Percentiles rank a stretch among this genome's conserved stretches.
Conservation (phyloP, 2,113 vertebrate genomes). For the Gnathonemus longibarbis region DNA sequence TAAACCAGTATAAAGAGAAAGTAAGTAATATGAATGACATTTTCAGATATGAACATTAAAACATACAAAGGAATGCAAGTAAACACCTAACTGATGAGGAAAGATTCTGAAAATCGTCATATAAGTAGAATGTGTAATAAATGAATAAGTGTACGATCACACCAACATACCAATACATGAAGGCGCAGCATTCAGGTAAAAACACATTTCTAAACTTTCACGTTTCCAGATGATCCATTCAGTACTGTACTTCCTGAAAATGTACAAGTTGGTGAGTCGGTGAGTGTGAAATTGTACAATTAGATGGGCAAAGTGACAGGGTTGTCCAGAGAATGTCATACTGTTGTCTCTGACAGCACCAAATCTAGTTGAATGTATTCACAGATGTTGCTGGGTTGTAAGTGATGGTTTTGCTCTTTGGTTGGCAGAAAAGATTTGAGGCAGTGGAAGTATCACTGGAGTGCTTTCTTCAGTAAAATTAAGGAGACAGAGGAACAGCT, state of each 20-base stretch:
- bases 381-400: not conserved
- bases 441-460: slow-evolving; percentile 32
- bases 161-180: not conserved
- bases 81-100: too few species aligned
- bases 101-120: too few species aligned
- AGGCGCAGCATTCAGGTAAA: not conserved
- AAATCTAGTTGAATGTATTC: not conserved
- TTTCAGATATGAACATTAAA: not conserved
- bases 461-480: slow-evolving; percentile 44
- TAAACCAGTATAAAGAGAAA: too few species aligned
- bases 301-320: not conserved
- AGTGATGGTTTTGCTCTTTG: slow-evolving; percentile 31
- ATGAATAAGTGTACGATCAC: too few species aligned
- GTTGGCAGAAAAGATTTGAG: slow-evolving; percentile 51
- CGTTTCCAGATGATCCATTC: not conserved
- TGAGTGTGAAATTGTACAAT: not conserved
- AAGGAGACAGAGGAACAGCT: slow-evolving; percentile 46
- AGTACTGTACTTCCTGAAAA: not conserved
- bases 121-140: too few species aligned
- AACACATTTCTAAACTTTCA: not conserved
- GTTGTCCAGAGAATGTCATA: not conserved
- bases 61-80: too few species aligned
- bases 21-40: not conserved
- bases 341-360: not conserved
- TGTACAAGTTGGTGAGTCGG: not conserved